These are phyloP conservation scores for Lysandra coridon DNA, from an alignment of 2,888 invertebrate genomes.

Conservation along the genomic window DNA sequence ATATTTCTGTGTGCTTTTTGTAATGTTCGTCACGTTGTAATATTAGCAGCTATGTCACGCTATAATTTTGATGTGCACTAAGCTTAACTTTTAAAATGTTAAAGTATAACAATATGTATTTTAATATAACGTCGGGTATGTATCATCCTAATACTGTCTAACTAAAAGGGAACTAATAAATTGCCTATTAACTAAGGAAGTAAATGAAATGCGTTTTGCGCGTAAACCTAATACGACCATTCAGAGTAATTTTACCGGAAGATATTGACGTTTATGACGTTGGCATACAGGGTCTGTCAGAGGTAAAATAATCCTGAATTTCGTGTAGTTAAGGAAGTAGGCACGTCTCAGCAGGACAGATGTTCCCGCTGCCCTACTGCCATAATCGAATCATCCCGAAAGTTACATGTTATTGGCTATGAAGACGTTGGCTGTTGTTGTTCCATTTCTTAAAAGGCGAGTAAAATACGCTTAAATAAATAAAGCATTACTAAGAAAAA, in stretches of 20 bases:
- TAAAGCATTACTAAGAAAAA: not conserved
- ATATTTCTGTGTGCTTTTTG: not conserved
- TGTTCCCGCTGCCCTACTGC: constrained; percentile 17
- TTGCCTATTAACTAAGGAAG: constrained; percentile 8
- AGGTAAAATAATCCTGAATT: not conserved
- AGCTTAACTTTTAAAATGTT: not conserved
- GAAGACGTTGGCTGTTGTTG: not conserved
- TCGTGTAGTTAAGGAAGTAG: constrained; percentile 2
- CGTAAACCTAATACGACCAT: not conserved
- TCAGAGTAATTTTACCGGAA: not conserved
- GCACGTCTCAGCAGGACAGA: constrained; percentile 4
- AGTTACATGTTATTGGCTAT: constrained; percentile 26
- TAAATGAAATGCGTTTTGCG: constrained; percentile 20
- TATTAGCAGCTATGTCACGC: not conserved
- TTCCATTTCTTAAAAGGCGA: not conserved
- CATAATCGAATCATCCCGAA: constrained; percentile 19
- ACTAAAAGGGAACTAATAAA: not conserved
- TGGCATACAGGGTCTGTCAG: not conserved
- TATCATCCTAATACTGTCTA: not conserved
- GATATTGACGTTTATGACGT: not conserved
- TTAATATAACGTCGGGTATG: no score
- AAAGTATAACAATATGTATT: not conserved
- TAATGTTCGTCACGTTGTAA: not conserved
- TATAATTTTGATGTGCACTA: not conserved
- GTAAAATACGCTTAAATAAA: not conserved